Percentiles rank a stretch among this genome's conserved stretches.
Conservation (phyloP, 2,888 invertebrate genomes). For the Pseudoips prasinana region DNA sequence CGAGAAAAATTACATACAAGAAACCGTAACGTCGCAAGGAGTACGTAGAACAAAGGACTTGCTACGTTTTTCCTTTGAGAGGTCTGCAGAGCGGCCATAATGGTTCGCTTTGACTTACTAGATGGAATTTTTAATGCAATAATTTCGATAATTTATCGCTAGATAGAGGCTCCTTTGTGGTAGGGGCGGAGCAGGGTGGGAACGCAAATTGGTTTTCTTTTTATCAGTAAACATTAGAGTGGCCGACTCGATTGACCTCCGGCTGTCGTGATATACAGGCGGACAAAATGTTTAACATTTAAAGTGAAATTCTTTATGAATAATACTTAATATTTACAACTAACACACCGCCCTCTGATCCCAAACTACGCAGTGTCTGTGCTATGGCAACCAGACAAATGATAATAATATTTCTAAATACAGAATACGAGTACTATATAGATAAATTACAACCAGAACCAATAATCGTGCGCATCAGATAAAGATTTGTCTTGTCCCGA, state of each 20-base stretch:
- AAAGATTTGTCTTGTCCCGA: no score
- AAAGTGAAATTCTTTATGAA: no score
- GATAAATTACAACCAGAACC: no score
- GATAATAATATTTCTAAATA: no score
- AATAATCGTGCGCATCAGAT: no score
- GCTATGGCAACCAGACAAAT: no score
- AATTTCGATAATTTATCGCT: constrained; percentile 85
- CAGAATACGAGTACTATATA: no score
- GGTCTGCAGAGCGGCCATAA: constrained; percentile 57
- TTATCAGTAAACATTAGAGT: constrained; percentile 69
- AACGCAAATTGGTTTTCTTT: constrained; percentile 73
- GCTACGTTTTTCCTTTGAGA: constrained; percentile 38
- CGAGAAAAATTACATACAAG: constrained; percentile 51
- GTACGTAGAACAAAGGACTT: constrained; percentile 37
- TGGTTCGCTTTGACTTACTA: constrained; percentile 85
- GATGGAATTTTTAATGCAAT: constrained; percentile 89
- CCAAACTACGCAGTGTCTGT: no score
- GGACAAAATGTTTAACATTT: constrained; percentile 8
- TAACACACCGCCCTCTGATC: no score
- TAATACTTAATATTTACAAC: no score
- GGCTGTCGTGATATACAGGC: constrained; percentile 47
- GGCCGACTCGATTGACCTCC: constrained; percentile 62
- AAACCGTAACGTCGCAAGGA: constrained; percentile 39
- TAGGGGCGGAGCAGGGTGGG: constrained; percentile 40
- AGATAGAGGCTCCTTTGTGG: constrained; percentile 78